phyloP scores from a whole-genome alignment of 2,797 vertebrate genomes.

The Silurus aristotelis region DNA sequence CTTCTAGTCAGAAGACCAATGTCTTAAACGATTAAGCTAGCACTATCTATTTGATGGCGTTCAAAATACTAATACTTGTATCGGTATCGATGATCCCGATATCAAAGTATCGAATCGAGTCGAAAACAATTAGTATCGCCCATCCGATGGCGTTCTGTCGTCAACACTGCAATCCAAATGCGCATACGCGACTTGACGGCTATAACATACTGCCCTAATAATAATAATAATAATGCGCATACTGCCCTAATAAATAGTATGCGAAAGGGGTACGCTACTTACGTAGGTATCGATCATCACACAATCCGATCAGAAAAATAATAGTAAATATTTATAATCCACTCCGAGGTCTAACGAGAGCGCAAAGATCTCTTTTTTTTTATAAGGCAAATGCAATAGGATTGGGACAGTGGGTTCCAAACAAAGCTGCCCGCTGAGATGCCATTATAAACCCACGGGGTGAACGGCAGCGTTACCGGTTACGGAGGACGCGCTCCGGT shows the following conservation, averaged over 20 bases:
- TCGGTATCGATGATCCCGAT: too few species aligned
- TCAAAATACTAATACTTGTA: too few species aligned
- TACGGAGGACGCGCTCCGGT: constrained; percentile 44
- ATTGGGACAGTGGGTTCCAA: neutral
- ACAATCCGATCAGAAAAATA: neutral
- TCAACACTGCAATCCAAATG: constrained; percentile 15
- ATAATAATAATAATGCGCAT: neutral
- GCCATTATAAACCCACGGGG: neutral
- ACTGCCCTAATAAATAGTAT: constrained; percentile 1
- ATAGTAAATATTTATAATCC: neutral
- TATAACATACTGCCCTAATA: neutral
- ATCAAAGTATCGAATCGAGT: too few species aligned
- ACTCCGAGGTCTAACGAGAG: too few species aligned
- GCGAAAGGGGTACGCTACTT: constrained; percentile 7
- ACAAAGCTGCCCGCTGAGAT: constrained; percentile 3
- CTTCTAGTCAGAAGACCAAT: too few species aligned
- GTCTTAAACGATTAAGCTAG: too few species aligned
- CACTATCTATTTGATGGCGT: too few species aligned
- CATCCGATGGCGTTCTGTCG: neutral
- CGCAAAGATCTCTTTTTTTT: neutral
- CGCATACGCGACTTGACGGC: neutral
- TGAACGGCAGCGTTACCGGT: constrained; percentile 53
- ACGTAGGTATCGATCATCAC: neutral
- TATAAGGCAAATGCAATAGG: neutral
- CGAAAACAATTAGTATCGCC: too few species aligned